A percentile compares a stretch with the other conserved stretches of the same genome.
These are phyloP conservation scores for Siphamia tubifer DNA, from an alignment of 2,113 vertebrate genomes.

Conservation along the genomic window DNA sequence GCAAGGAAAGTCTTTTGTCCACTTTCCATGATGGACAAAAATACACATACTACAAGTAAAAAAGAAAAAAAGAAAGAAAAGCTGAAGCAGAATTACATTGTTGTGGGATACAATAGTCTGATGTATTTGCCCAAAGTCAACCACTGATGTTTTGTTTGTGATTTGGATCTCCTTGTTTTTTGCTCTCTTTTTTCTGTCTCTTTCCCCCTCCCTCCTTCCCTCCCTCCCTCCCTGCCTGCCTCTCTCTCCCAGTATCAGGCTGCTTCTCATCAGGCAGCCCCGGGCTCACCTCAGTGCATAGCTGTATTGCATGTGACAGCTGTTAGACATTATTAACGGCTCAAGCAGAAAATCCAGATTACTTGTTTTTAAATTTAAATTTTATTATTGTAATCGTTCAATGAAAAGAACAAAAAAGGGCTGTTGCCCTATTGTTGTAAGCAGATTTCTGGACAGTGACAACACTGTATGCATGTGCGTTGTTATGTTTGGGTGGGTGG, in stretches of 20 bases:
- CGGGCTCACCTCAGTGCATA: constrained; percentile 62
- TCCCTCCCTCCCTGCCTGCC: neutral
- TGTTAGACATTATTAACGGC: constrained; percentile 80
- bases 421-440: constrained; percentile 63
- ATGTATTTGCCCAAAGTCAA: constrained; percentile 41
- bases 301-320: constrained; percentile 74
- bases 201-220: neutral
- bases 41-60: neutral
- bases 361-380: constrained; percentile 78
- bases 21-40: constrained; percentile 6
- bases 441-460: constrained; percentile 59
- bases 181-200: neutral
- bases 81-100: constrained; percentile 20
- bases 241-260: constrained; percentile 41
- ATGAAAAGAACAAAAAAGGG: constrained; percentile 56
- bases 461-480: constrained; percentile 24
- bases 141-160: constrained; percentile 41
- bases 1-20: constrained; percentile 24
- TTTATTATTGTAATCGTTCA: constrained; percentile 75
- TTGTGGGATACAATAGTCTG: constrained; percentile 28
- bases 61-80: neutral
- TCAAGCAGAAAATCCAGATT: constrained; percentile 81
- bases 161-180: constrained; percentile 32
- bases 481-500: constrained; percentile 40
- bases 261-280: constrained; percentile 63